Percentiles rank a stretch among this genome's conserved stretches.
These are phyloP conservation scores for Baronia brevicornis DNA, from an alignment of 2,888 invertebrate species.

Conservation along the genomic window DNA sequence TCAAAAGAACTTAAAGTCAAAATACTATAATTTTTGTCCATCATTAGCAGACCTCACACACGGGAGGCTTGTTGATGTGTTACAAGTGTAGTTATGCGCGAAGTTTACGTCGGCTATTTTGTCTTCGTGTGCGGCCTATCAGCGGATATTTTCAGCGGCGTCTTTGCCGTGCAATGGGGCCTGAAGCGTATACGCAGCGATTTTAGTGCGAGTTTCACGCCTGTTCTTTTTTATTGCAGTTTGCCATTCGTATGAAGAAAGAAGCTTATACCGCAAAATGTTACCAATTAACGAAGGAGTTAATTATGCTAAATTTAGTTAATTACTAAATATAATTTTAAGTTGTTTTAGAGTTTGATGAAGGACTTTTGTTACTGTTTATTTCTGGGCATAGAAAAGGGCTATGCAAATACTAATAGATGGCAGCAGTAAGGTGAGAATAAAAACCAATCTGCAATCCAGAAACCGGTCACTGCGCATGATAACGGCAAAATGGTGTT, in stretches of 20 bases:
- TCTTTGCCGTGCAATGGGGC: constrained; percentile 60
- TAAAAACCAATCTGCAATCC: no score
- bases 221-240: constrained; percentile 49
- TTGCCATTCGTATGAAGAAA: constrained; percentile 46
- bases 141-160: constrained; percentile 56
- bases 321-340: no score
- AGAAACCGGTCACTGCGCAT: no score
- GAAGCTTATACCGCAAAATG: constrained; percentile 55
- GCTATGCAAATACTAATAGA: no score
- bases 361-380: no score
- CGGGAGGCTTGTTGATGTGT: background rate
- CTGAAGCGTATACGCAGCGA: constrained; percentile 58
- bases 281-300: no score
- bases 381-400: no score
- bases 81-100: constrained; percentile 15
- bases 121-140: constrained; percentile 63
- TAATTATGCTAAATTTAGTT: no score
- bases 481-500: no score
- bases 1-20: no score
- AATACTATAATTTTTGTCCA: background rate
- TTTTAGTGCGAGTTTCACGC: constrained; percentile 66
- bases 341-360: no score
- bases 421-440: no score
- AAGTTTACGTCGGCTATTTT: constrained; percentile 19
- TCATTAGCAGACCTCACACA: constrained; percentile 4